A percentile compares a stretch with the other conserved stretches of the same genome.
phyloP scores from a whole-genome alignment of 92 coral and sea anemone genomes.

The Parazoanthus darwini region DNA sequence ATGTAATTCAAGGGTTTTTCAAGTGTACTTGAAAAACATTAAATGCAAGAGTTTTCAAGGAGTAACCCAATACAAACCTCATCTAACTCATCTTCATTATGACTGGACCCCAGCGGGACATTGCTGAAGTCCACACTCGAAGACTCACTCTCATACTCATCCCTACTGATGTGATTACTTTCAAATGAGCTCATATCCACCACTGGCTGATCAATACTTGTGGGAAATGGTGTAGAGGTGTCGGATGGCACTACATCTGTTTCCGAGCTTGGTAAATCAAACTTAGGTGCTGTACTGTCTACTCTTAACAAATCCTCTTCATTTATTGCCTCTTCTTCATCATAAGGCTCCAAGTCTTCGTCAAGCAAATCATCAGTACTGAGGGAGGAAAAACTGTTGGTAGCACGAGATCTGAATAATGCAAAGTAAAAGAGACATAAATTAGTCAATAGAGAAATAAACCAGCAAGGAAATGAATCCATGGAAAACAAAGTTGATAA shows the following conservation, averaged over 20 bases:
- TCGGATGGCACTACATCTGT: background rate
- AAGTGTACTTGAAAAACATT: too few relatives aligned
- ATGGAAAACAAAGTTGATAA: background rate
- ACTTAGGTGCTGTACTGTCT: background rate
- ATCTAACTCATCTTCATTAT: constrained; percentile 59
- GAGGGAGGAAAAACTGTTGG: constrained; percentile 2
- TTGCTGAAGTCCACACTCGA: constrained; percentile 60
- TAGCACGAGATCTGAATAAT: background rate
- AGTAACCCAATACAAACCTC: constrained; percentile 38
- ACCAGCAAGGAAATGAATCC: background rate
- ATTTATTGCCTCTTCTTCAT: constrained; percentile 8
- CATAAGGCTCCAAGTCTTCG: constrained; percentile 2
- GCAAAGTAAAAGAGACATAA: background rate
- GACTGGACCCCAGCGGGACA: constrained; percentile 51
- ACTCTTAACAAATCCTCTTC: constrained; percentile 16
- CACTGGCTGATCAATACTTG: background rate
- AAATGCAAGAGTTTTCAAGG: too few relatives aligned
- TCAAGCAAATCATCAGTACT: background rate
- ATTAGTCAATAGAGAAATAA: background rate
- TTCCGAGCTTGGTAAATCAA: background rate
- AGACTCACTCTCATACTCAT: constrained; percentile 4
- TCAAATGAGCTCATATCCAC: background rate
- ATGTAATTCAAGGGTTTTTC: too few relatives aligned
- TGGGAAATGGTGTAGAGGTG: constrained; percentile 2
- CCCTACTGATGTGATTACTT: background rate